Evolutionary conservation across 30 jellyfish, hydroid and myxozoan species (phyloP), one percentile per base, ranked within the genome.

Genomic region (Mastigias papua): DNA sequence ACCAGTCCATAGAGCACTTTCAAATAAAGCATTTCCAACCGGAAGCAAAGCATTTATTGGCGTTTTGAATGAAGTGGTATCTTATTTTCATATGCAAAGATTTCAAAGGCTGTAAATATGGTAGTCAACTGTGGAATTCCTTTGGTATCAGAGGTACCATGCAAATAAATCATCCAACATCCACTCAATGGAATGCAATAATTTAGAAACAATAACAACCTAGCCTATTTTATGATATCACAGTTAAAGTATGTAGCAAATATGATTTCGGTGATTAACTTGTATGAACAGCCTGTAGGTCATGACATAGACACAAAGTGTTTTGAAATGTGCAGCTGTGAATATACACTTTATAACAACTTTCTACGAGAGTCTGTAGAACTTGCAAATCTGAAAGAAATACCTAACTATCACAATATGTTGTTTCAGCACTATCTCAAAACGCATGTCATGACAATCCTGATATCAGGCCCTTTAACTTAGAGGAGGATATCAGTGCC

Each of bases 121-220:
- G 76, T 20, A 76, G 87, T 34, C 62, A 58, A 23, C 66, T 76
- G 62, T 76, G 76, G 87, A 57, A 26, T 33, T 13, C 35, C 9
- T 28, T 76, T 76, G 87, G 87, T 7, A 49, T 48, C 9, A 51
- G 23, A 37, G 22, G 60, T 16, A 15, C 76, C 49, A 0, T 76
- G 51, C 61, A 76, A 20, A 33, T 31, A 57, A 61, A 48, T 22
- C 19, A 33, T 76, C 87, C 8, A 76, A 76, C 31, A 11, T 49
- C 76, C 87, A 76, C 28, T 76, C 76, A 76, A 42, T 76, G 8
- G 87, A 76, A 58, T n/a, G 75, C 27, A 76, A 76, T 76, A 50
- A 76, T 57, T 57, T 76, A 33, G 87, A 76, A 57, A 76, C 87
- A 34, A 76, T 76, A 76, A 76, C 28, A 76, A 76, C 20, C 67